Base-by-base conservation (phyloP, 1,140 invertebrate species). In the Drosophila suzukii region DNA sequence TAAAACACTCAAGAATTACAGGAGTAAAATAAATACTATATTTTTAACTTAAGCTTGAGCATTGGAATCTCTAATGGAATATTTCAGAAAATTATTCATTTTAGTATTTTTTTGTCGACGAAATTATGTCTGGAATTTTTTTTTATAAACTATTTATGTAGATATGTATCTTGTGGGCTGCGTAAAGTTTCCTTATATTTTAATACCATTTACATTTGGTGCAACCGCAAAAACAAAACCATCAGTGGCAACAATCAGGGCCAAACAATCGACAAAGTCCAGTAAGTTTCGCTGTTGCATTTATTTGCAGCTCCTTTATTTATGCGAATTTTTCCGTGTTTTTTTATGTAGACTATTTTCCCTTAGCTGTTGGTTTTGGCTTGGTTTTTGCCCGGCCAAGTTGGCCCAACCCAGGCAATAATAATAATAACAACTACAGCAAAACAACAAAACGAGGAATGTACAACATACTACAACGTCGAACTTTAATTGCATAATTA, bases 401-500 rank as follows among this genome's bases (percentile, higher is more conserved):
- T 77, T 78, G 65, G 63, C 65, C 83, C 83, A 82, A 41, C 79
- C 76, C 72, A 68, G 38, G 63, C 78, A 80, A 80, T 84, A 84
- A 84, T 73, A 86, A 88, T 86, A 88, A 88, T 73, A 78, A 75
- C 57, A 80, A 65, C 65, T 76, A 84, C 60, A 83, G 58, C n/a
- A 38, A 59, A 56, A 49, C 59, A 66, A 34, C 46, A 63, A 17
- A 55, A 54, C 50, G 39, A 50, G 60, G 74, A 74, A 74, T 59
- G 59, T 65, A 49, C 78, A 75, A 71, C 80, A 63, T 49, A 43
- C 38, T 65, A 81, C 78, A 89, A 91, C 88, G 89, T 90, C 83
- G 78, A 91, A 91, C 83, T 91, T 91, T 91, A 91, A 91, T 91
- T 91, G 90, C 90, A 91, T 91, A 91, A 91, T 91, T 91, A 91